Evolutionary conservation across 2,113 vertebrate species (phyloP), one percentile per base, ranked within the genome.

Genomic region (Onychorhynchus coronatus): DNA sequence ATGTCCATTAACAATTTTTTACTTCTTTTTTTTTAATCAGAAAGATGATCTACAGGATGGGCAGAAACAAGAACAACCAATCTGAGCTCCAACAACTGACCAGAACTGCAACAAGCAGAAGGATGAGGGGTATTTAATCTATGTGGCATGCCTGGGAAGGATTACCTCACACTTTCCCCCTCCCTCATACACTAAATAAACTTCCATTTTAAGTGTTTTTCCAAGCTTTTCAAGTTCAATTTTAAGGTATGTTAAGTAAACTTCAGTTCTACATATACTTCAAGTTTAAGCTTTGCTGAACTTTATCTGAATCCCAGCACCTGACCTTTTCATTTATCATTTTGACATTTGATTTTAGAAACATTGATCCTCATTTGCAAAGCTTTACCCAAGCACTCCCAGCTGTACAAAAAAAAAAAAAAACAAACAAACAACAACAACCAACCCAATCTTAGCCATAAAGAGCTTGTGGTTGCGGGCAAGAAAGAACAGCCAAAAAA

Each of bases 401-500:
- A 90, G 50, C 33, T 89, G 25, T 7, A 75, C 18, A 33, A 73
- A 71, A 86, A 37, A 4, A 78, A 63, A n/a, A n/a, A n/a, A n/a
- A n/a, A n/a, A n/a, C n/a, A n/a, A n/a, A n/a, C n/a, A n/a, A n/a
- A n/a, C n/a, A n/a, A n/a, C n/a, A n/a, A 12, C 15, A n/a, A n/a
- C 39, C 33, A 49, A 63, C 25, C n/a, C 24, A 47, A 4, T 17
- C 44, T 72, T 27, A 50, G 37, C 67, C 82, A 79, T 62, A 16
- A 72, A 79, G 63, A 61, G 46, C 44, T 31, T 63, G 74, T 37
- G 90, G 74, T 71, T 78, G 30, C 0, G 4, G 62, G 65, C 28
- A 63, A 52, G 62, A 88, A 85, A 85, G 74, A 73, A 89, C 70
- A 90, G 92, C 85, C 92, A 93, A 93, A 96, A 94, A 63, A 58